Evolutionary conservation across 2,113 vertebrate species (phyloP).

Genomic region (Lota lota): DNA sequence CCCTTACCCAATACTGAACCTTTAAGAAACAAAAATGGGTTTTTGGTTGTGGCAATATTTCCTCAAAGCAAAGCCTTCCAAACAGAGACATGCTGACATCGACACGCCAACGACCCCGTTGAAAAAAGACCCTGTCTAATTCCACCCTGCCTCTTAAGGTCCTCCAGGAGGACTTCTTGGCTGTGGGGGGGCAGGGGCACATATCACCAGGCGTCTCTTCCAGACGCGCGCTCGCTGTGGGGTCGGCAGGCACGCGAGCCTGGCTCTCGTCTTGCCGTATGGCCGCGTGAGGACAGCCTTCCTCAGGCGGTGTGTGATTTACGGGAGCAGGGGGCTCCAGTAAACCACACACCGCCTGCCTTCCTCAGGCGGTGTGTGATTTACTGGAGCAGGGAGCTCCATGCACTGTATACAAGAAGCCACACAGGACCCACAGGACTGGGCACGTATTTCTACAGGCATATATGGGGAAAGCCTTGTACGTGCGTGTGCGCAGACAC

Average conservation of each 20-base stretch:
- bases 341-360: not conserved
- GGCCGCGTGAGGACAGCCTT: constrained; percentile 14
- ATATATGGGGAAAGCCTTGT: too few relatives aligned
- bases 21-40: too few relatives aligned
- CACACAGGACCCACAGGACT: too few relatives aligned
- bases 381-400: not conserved
- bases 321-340: not conserved
- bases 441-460: too few relatives aligned
- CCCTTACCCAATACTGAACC: too few relatives aligned
- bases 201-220: constrained; percentile 52
- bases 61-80: too few relatives aligned
- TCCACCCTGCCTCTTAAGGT: constrained; percentile 73
- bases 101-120: not conserved
- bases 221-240: constrained; percentile 22
- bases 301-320: not conserved
- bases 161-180: constrained; percentile 28
- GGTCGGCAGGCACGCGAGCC: constrained; percentile 45
- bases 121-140: constrained; percentile 16
- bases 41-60: too few relatives aligned
- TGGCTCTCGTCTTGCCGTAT: constrained; percentile 41
- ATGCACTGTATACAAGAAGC: too few relatives aligned
- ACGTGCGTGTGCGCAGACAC: too few relatives aligned
- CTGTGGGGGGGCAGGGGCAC: constrained; percentile 21
- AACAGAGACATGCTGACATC: not conserved
- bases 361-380: not conserved